These are phyloP conservation scores for Sebastes cheni DNA, from an alignment of 2,797 vertebrate genomes.

Conservation along the genomic window DNA sequence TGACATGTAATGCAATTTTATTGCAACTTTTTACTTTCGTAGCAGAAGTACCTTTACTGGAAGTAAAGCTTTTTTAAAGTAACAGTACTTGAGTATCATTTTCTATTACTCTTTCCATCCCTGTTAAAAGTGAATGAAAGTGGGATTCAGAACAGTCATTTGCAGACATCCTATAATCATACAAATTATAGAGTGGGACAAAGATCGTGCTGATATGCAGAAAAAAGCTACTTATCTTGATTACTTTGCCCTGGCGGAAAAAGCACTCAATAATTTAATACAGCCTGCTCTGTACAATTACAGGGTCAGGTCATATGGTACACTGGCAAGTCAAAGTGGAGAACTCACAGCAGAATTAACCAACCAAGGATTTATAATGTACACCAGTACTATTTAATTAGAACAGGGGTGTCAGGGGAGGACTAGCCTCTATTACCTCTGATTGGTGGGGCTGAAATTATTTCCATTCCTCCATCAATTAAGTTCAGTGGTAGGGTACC, in stretches of 20 bases:
- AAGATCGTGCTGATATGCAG: slow-evolving; percentile 42
- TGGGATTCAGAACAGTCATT: not conserved
- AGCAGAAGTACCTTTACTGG: not conserved
- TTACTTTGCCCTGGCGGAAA: slow-evolving; percentile 32
- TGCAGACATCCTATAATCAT: not conserved
- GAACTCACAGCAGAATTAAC: slow-evolving; percentile 32
- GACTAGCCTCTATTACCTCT: slow-evolving; percentile 63
- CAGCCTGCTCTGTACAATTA: slow-evolving; percentile 30
- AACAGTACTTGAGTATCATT: not conserved
- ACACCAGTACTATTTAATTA: slow-evolving; percentile 51
- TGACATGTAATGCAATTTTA: not conserved
- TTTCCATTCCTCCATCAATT: slow-evolving; percentile 77
- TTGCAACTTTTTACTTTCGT: not conserved
- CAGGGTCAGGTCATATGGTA: slow-evolving; percentile 26
- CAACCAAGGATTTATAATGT: slow-evolving; percentile 43
- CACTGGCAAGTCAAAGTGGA: slow-evolving; percentile 17
- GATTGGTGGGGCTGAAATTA: slow-evolving; percentile 72
- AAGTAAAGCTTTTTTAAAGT: not conserved
- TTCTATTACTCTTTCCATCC: not conserved
- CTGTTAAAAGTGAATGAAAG: not conserved
- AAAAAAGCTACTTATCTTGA: slow-evolving; percentile 33
- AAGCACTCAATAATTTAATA: slow-evolving; percentile 30
- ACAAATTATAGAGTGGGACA: slow-evolving; percentile 4
- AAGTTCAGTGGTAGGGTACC: slow-evolving; percentile 59
- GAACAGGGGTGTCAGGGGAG: slow-evolving; percentile 66